Base-by-base conservation (phyloP, 2,888 invertebrate genomes). In the Pemphredon lugubris region DNA sequence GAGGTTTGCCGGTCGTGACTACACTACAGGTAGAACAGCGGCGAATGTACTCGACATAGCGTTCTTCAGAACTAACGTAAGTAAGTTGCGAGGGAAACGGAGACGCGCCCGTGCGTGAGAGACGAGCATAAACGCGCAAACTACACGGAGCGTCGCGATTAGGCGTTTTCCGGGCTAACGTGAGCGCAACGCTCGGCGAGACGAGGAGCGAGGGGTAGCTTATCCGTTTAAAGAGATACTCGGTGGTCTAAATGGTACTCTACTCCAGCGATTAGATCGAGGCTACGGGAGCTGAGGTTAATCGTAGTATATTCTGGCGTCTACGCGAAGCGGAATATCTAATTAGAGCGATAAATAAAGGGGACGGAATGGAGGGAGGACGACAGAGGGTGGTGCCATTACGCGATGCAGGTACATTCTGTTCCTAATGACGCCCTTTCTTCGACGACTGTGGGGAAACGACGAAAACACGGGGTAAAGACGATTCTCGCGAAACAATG, bases 61-160 rank as follows among this genome's bases (percentile, higher is more conserved):
- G n/a, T n/a, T n/a, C n/a, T n/a, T n/a, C n/a, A n/a, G n/a, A n/a
- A n/a, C n/a, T n/a, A n/a, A n/a, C n/a, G n/a, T n/a, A n/a, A n/a
- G n/a, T 7, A 34, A n/a, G n/a, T n/a, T 34, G 34, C 9, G 34
- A n/a, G 34, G n/a, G 34, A 11, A 14, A 6, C 2, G 16, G 2
- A 60, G 44, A 44, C 42, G 42, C 26, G 53, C 55, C 54, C 26
- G 32, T 9, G 39, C 48, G 39, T 23, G 48, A 45, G 51, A 51
- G 53, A 30, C 23, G 42, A 21, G 42, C 39, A 45, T 57, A 60
- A 59, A 57, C 40, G 53, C 44, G 59, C 73, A 67, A 64, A 73
- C 67, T 42, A 34, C 34, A 60, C 18, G 48, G 18, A 77, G 50
- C 59, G 69, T 77, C 64, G 50, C 77, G 75, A 75, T 73, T 72